These are phyloP conservation scores for Craniophora ligustri DNA, from an alignment of 2,888 invertebrate genomes.

Conservation along the genomic window DNA sequence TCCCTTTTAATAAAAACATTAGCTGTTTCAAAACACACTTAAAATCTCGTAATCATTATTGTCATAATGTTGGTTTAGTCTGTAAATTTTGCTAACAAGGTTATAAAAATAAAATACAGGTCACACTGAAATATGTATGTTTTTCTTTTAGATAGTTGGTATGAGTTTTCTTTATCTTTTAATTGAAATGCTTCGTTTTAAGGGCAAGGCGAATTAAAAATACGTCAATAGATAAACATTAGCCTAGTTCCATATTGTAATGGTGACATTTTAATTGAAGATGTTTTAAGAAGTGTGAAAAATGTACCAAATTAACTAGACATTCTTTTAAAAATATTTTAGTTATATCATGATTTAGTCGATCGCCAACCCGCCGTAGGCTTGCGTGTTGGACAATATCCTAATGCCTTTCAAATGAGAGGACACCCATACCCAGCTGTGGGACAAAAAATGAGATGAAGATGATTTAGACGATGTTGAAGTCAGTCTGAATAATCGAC, in stretches of 20 bases:
- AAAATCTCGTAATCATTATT: no score
- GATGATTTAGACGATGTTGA: no score
- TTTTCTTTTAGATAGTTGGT: constrained; percentile 4
- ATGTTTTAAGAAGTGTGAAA: neutral
- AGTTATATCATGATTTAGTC: neutral
- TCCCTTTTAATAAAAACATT: no score
- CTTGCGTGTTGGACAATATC: no score
- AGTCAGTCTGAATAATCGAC: no score
- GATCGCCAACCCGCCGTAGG: no score
- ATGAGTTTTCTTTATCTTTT: constrained; percentile 9
- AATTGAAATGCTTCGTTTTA: constrained; percentile 18
- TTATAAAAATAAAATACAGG: constrained; percentile 1
- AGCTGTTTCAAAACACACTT: no score
- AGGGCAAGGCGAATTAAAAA: constrained; percentile 19
- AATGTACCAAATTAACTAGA: neutral
- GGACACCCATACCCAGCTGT: no score
- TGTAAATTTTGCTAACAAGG: constrained; percentile 6
- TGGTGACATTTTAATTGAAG: neutral
- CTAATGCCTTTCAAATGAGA: no score
- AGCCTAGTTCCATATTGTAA: constrained; percentile 27
- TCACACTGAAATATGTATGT: neutral
- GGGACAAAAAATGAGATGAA: no score
- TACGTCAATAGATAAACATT: constrained; percentile 25
- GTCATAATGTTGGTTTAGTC: no score
- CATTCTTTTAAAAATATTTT: neutral